phyloP scores from a whole-genome alignment of 1,140 invertebrate genomes.

The Bemisia tabaci region DNA sequence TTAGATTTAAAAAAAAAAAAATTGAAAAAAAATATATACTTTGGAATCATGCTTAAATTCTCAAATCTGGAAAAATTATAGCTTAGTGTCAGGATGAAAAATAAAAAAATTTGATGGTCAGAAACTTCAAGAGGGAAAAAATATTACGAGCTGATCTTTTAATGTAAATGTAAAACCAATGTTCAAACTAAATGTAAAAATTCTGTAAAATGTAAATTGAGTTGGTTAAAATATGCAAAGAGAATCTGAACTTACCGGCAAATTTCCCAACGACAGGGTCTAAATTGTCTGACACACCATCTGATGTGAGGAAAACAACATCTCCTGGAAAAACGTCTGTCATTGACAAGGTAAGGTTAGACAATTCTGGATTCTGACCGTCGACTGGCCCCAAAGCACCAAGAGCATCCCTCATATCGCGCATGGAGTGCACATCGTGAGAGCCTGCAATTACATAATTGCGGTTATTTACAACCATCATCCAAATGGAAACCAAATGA shows the following conservation, averaged over 20 bases:
- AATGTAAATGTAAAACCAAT: too few species aligned
- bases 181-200: too few species aligned
- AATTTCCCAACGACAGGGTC: constrained; percentile 90
- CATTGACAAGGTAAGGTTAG: constrained; percentile 80
- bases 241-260: constrained; percentile 33
- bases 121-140: too few species aligned
- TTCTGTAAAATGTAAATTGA: too few species aligned
- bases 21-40: too few species aligned
- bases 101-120: too few species aligned
- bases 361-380: constrained; percentile 75
- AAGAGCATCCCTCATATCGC: constrained; percentile 83
- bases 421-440: constrained; percentile 76
- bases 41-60: too few species aligned
- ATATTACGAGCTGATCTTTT: too few species aligned
- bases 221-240: neutral
- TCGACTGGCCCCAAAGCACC: constrained; percentile 82
- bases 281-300: constrained; percentile 89
- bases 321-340: constrained; percentile 71
- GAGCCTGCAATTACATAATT: constrained; percentile 42
- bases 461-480: constrained; percentile 8
- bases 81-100: too few species aligned
- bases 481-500: constrained; percentile 2
- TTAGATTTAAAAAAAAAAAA: too few species aligned
- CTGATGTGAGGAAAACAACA: constrained; percentile 78
- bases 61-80: too few species aligned